Conservation (phyloP, 2,797 vertebrate genomes). For the Hylomyscus alleni region DNA sequence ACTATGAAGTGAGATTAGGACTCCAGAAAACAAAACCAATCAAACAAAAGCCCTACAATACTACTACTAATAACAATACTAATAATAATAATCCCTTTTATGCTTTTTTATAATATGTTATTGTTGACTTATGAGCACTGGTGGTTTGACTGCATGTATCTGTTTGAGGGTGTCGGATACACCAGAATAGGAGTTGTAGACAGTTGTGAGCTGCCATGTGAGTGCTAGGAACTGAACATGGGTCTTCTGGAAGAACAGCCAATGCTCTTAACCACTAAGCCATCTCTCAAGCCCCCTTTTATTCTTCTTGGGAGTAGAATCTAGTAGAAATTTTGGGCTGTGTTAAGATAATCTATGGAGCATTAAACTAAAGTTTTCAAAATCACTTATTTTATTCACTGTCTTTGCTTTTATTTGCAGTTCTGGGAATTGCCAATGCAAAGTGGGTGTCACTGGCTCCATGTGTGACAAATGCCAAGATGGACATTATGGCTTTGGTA, state of each 20-base stretch:
- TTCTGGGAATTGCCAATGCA: conserved; percentile 95
- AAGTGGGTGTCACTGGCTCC: conserved; percentile 91
- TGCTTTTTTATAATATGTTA: neutral
- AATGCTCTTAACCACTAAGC: no score
- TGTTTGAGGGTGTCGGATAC: no score
- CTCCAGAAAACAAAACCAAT: neutral
- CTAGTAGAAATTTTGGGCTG: conserved; percentile 44
- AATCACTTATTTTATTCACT: conserved; percentile 58
- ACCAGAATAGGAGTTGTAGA: no score
- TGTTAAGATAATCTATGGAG: neutral
- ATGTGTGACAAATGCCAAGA: conserved; percentile 95
- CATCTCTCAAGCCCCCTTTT: neutral
- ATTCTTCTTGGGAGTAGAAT: neutral
- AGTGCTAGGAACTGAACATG: no score
- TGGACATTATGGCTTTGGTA: conserved; percentile 93
- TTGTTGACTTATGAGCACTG: no score
- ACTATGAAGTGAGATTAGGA: neutral
- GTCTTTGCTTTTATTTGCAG: conserved; percentile 86
- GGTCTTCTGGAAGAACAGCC: no score
- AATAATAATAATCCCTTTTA: neutral
- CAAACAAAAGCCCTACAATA: neutral
- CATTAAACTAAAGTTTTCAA: conserved; percentile 46
- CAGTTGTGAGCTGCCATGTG: no score
- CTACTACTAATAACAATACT: no score
- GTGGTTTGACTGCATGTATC: no score